These are phyloP conservation scores for Heteromormyrus szaboi DNA, from an alignment of 2,797 vertebrate species.

Conservation along the genomic window DNA sequence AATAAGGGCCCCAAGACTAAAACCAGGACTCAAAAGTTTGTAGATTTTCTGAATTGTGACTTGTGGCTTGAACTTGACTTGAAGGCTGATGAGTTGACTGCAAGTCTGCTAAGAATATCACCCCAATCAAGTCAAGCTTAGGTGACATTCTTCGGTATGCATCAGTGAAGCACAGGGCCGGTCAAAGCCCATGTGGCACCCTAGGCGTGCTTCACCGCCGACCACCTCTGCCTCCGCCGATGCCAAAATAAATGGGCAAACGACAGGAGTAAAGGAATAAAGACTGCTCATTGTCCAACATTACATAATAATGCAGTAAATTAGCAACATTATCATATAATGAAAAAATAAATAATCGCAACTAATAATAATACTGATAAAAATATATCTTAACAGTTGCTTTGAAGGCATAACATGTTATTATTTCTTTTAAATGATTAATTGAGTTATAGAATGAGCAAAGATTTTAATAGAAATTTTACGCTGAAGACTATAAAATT, in stretches of 20 bases:
- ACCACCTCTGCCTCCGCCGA: neutral
- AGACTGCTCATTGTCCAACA: neutral
- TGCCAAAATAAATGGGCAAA: neutral
- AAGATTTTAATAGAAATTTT: neutral
- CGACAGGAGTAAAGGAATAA: neutral
- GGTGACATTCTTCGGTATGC: neutral
- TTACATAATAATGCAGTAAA: neutral
- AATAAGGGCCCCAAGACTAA: neutral
- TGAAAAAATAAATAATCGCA: neutral
- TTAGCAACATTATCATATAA: neutral
- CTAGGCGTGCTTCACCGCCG: neutral
- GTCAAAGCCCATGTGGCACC: neutral
- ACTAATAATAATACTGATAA: neutral
- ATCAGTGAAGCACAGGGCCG: neutral
- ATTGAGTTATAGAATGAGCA: neutral
- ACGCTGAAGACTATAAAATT: neutral
- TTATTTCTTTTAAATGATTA: neutral
- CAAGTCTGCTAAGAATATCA: neutral
- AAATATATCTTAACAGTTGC: neutral
- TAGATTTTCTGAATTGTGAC: neutral
- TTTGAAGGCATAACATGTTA: neutral
- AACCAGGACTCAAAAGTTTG: neutral
- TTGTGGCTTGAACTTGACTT: neutral
- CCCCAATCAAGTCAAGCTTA: neutral
- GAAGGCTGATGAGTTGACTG: neutral